These are phyloP conservation scores for Bombus turneri DNA, from an alignment of 1,140 invertebrate species.

Conservation along the genomic window DNA sequence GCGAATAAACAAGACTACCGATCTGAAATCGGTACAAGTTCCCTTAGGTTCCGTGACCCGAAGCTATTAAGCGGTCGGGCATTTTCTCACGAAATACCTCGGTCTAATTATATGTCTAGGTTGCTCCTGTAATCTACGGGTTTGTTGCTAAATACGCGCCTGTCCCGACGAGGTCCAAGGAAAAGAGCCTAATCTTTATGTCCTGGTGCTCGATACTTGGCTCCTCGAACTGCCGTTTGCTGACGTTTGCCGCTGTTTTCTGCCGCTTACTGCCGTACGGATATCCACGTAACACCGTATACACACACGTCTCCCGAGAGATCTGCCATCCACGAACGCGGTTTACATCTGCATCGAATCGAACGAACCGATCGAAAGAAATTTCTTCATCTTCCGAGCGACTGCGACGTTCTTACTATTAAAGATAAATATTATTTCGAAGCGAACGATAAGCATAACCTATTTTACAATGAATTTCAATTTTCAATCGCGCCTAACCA, in stretches of 20 bases:
- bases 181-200: conserved; percentile 75
- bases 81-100: conserved; percentile 79
- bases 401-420: background rate
- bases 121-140: conserved; percentile 78
- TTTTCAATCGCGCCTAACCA: fast-evolving
- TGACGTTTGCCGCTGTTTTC: background rate
- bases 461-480: background rate
- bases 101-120: conserved; percentile 81
- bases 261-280: conserved; percentile 3
- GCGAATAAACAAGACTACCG: conserved; percentile 62
- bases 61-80: conserved; percentile 74
- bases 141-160: conserved; percentile 77
- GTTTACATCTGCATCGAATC: too few species aligned
- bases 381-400: too few species aligned
- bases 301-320: too few species aligned
- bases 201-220: conserved; percentile 60
- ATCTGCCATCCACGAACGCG: background rate
- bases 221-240: conserved; percentile 4
- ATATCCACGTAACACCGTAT: background rate
- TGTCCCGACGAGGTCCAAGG: conserved; percentile 31
- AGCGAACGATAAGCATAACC: background rate
- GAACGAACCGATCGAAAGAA: too few species aligned
- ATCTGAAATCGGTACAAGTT: conserved; percentile 40
- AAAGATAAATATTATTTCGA: background rate
- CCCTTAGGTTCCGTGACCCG: conserved; percentile 75